Evolutionary conservation across 2,797 vertebrate genomes (phyloP), one percentile per base, ranked within the genome.

Genomic region (Galaxias olidus): DNA sequence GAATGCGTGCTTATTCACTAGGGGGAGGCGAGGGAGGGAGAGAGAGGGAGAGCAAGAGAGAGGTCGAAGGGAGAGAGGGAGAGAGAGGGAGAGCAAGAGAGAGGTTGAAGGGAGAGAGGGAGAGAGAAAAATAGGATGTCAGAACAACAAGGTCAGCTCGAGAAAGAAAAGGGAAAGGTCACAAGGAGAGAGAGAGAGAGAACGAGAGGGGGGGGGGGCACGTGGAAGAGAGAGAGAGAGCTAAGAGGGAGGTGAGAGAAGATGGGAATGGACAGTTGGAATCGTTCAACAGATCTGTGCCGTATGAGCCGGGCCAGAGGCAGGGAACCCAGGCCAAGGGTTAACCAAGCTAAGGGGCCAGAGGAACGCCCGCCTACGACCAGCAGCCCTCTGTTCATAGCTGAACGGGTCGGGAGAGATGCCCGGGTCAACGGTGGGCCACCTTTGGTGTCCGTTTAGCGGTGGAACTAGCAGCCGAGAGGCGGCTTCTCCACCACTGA

Each of bases 51-150:
- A 76, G 17, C 65, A 55, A 67, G 46, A 44, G 41, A n/a, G 41
- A 40, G 62, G 13, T 9, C 8, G 50, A 71, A 52, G 65, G 42
- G 61, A 15, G 8, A n/a, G 54, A 42, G 47, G 14, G 17, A 44
- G 55, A 10, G 18, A 19, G 68, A 66, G 71, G 67, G 69, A 13
- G 46, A 68, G 61, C 59, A 53, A 61, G 74, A 72, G 59, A 69
- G 52, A 71, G 72, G 84, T 86, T 8, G 9, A 49, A 71, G 72
- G 78, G 87, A 85, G 85, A 86, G 84, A 88, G 85, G 82, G 87
- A 55, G 81, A 81, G 17, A 41, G 60, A 40, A 19, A 14, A 44
- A 43, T 30, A 30, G 30, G 30, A 30, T 30, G 30, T 30, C 30
- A 30, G 30, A 6, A 30, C 6, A 30, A 30, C 30, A 30, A 30